Conservation (phyloP, 2,113 vertebrate genomes). For the Sciurus niger region DNA sequence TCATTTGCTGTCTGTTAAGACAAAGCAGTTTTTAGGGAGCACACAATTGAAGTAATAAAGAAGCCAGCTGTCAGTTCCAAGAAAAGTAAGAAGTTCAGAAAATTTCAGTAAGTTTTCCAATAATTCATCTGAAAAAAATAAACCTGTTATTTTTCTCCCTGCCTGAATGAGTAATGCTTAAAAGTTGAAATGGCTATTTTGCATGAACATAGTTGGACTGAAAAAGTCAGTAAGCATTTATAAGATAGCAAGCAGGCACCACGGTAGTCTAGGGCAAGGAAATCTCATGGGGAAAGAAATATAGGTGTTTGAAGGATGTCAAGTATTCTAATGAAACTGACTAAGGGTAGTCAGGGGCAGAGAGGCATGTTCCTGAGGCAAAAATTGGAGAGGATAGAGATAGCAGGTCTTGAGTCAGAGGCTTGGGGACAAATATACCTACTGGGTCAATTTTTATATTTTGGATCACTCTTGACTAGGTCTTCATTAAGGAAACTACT, state of each 20-base stretch:
- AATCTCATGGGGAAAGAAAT: neutral
- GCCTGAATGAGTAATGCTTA: neutral
- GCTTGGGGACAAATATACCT: neutral
- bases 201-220: neutral
- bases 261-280: neutral
- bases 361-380: neutral
- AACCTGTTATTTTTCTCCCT: neutral
- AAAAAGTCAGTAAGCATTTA: neutral
- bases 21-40: neutral
- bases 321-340: neutral
- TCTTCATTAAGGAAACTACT: neutral
- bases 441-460: neutral
- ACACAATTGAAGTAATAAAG: neutral
- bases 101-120: neutral
- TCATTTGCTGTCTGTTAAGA: neutral
- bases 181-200: neutral
- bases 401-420: neutral
- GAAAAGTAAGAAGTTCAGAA: neutral
- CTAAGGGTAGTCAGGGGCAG: neutral
- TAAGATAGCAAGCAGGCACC: neutral
- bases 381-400: neutral
- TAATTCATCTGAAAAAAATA: neutral
- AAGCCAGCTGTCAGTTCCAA: neutral
- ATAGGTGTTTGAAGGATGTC: neutral
- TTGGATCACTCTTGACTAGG: neutral